phyloP scores from a whole-genome alignment of 2,113 vertebrate species.

The Carollia perspicillata region DNA sequence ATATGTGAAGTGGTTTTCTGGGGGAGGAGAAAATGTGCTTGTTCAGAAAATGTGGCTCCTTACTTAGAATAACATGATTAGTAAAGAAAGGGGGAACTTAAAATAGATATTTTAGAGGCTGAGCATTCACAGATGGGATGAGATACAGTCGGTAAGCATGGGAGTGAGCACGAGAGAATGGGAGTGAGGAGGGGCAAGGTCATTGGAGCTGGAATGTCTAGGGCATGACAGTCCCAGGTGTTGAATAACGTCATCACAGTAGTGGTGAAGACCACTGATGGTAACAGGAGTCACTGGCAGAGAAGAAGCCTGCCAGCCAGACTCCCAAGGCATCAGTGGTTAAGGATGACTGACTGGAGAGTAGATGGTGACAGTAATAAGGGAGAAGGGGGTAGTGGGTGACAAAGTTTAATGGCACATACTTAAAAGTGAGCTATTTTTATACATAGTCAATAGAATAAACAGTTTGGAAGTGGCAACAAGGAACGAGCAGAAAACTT shows the following conservation, averaged over 20 bases:
- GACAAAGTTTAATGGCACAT: not conserved
- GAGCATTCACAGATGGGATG: not conserved
- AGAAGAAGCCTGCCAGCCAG: not conserved
- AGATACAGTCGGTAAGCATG: not conserved
- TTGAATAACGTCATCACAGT: fast-evolving
- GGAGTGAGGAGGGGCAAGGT: fast-evolving
- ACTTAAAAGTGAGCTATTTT: not conserved
- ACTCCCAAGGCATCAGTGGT: not conserved
- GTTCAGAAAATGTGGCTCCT: not conserved
- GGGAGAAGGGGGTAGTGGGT: not conserved
- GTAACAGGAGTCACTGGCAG: not conserved
- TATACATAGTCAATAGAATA: not conserved
- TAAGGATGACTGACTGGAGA: not conserved
- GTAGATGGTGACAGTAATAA: not conserved
- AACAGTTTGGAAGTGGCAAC: not conserved
- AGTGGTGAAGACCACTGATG: not conserved
- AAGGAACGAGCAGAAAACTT: not conserved
- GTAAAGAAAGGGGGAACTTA: not conserved
- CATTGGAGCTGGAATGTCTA: not conserved
- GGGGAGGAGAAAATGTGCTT: not conserved
- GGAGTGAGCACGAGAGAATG: not conserved
- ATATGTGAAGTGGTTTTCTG: not conserved
- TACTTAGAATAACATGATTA: not conserved
- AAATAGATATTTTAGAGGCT: not conserved
- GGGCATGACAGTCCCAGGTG: not conserved